These are phyloP conservation scores for Eumaeus atala DNA, from an alignment of 1,140 invertebrate species.

Conservation along the genomic window DNA sequence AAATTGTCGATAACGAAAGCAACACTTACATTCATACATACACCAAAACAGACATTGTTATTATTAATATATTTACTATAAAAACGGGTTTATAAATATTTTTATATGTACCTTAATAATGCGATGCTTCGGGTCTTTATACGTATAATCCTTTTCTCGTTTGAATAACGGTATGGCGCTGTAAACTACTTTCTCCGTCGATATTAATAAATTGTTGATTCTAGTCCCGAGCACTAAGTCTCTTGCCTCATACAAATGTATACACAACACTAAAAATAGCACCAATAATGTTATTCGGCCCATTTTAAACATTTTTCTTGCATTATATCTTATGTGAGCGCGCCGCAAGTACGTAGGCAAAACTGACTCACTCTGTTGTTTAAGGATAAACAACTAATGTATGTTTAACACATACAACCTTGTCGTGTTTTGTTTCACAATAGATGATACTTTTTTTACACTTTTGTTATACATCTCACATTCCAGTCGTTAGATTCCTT, in stretches of 20 bases:
- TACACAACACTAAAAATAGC: constrained; percentile 38
- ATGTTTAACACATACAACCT: constrained; percentile 28
- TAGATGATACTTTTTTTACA: neutral
- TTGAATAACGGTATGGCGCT: constrained; percentile 40
- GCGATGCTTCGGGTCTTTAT: constrained; percentile 46
- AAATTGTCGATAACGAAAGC: no score
- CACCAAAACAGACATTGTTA: no score
- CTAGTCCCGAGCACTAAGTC: constrained; percentile 50
- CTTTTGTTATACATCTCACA: neutral
- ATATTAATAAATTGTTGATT: constrained; percentile 56
- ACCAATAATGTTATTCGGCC: constrained; percentile 33
- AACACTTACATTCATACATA: no score
- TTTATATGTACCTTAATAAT: constrained; percentile 51
- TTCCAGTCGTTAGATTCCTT: neutral
- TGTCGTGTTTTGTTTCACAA: constrained; percentile 16
- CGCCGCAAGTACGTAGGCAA: constrained; percentile 21
- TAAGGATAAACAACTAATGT: constrained; percentile 31
- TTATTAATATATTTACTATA: no score
- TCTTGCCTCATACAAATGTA: constrained; percentile 39
- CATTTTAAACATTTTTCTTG: constrained; percentile 35
- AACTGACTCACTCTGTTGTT: constrained; percentile 29
- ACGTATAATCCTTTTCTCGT: constrained; percentile 54
- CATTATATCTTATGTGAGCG: constrained; percentile 32
- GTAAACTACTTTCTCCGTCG: constrained; percentile 52
- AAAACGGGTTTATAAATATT: no score